Percentiles rank a stretch among this genome's conserved stretches.
phyloP scores from a whole-genome alignment of 2,113 vertebrate species.

The Tupaia chinensis region DNA sequence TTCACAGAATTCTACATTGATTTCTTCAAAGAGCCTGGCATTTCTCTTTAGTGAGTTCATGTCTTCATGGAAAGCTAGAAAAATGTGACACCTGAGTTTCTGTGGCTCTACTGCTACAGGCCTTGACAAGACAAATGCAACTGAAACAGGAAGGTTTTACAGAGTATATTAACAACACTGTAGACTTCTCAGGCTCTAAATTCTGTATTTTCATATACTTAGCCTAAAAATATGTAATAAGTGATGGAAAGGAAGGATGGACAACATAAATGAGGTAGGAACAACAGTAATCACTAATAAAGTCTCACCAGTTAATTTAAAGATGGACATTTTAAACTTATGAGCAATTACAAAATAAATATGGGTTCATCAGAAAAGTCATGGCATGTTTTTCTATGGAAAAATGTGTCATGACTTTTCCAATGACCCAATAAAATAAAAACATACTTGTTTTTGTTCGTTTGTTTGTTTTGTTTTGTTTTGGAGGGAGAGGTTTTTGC shows the following conservation, averaged over 20 bases:
- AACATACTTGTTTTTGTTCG: no score
- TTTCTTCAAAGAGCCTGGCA: background rate
- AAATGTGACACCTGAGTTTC: background rate
- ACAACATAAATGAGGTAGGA: background rate
- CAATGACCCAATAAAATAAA: no score
- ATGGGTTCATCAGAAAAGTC: background rate
- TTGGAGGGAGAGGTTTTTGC: no score
- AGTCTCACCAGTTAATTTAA: background rate
- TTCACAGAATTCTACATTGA: background rate
- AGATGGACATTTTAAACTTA: background rate
- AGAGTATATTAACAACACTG: background rate
- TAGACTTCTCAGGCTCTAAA: background rate
- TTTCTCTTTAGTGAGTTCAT: background rate
- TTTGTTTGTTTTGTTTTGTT: no score
- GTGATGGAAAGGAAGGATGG: background rate
- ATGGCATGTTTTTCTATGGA: no score
- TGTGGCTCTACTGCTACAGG: background rate
- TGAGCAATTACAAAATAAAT: conserved; percentile 3
- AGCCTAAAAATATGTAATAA: background rate
- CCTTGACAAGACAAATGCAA: background rate
- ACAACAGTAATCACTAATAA: background rate
- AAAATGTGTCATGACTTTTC: no score
- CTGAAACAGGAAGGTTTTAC: background rate
- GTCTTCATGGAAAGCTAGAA: background rate
- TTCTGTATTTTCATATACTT: background rate